Conservation (phyloP, 2,888 invertebrate genomes). For the Leptopilina syphax region DNA sequence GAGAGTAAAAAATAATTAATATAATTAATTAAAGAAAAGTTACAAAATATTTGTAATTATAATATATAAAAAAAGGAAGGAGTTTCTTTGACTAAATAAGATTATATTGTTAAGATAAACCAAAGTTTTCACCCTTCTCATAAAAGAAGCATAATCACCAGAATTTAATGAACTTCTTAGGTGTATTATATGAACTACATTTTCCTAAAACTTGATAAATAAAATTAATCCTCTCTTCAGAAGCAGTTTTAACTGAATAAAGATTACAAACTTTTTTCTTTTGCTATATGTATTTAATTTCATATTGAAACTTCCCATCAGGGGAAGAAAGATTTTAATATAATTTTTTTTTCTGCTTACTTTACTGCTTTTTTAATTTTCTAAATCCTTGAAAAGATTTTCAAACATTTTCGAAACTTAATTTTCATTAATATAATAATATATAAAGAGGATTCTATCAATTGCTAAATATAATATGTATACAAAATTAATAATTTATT, state of each 20-base stretch:
- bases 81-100: not conserved
- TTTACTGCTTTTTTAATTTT: too few relatives aligned
- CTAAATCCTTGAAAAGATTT: too few relatives aligned
- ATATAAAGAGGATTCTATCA: too few relatives aligned
- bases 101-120: not conserved
- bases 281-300: not conserved
- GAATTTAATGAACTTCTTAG: not conserved
- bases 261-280: constrained; percentile 1
- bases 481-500: too few relatives aligned
- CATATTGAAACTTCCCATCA: not conserved
- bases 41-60: too few relatives aligned
- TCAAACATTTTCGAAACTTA: too few relatives aligned
- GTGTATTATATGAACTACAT: not conserved
- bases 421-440: too few relatives aligned
- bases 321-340: not conserved
- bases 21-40: too few relatives aligned
- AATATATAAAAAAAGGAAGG: too few relatives aligned
- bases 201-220: constrained; percentile 13
- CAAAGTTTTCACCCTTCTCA: constrained; percentile 11
- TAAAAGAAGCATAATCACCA: not conserved
- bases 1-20: too few relatives aligned
- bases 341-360: not conserved
- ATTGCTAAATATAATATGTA: too few relatives aligned
- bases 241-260: not conserved
- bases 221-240: not conserved